Conservation (phyloP, 1,140 invertebrate genomes). For the Drosophila subobscura region DNA sequence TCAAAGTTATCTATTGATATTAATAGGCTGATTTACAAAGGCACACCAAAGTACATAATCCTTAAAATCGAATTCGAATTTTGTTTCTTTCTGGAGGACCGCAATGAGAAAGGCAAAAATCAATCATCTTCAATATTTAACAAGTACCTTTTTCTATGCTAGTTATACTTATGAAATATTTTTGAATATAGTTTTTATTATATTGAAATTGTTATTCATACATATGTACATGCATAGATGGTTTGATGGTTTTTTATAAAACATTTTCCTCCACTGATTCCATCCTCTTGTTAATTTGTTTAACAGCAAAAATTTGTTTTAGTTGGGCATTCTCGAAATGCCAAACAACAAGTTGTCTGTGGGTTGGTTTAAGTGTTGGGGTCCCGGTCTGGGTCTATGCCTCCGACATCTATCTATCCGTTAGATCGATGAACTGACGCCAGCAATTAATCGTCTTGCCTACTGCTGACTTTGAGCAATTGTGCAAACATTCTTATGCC, state of each 20-base stretch:
- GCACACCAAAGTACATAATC: too few species aligned
- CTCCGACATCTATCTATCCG: background rate
- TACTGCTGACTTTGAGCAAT: constrained; percentile 69
- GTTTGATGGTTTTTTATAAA: background rate
- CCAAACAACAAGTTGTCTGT: constrained; percentile 10
- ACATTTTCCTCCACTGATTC: background rate
- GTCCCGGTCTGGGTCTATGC: constrained; percentile 4
- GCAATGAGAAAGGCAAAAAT: too few species aligned
- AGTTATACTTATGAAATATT: too few species aligned
- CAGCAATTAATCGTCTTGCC: constrained; percentile 55
- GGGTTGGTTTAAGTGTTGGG: too few species aligned
- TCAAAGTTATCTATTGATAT: too few species aligned
- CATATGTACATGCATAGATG: background rate
- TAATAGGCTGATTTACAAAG: too few species aligned
- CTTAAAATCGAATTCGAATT: too few species aligned
- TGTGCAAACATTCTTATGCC: constrained; percentile 52
- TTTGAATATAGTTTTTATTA: too few species aligned
- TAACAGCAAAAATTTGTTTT: constrained; percentile 12
- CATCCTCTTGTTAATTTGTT: constrained; percentile 4
- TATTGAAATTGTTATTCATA: too few species aligned
- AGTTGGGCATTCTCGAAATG: constrained; percentile 20
- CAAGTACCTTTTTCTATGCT: too few species aligned
- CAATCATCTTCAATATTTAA: too few species aligned
- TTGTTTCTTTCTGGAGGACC: too few species aligned
- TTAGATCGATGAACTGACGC: constrained; percentile 31